phyloP scores from a whole-genome alignment of 2,113 vertebrate species.

The Megaptera novaeangliae region DNA sequence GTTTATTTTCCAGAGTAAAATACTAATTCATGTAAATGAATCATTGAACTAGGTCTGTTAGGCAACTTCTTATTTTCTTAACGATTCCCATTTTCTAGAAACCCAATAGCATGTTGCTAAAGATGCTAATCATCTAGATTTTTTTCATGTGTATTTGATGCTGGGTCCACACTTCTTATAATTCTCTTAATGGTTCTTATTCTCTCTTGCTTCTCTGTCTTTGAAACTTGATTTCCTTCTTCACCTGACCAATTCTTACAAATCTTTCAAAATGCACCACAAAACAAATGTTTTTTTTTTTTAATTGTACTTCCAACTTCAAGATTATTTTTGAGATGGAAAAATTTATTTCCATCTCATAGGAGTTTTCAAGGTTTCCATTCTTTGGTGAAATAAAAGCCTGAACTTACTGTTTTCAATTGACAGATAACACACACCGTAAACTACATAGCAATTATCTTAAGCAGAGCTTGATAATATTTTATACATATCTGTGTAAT shows the following conservation, averaged over 20 bases:
- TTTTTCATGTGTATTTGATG: not conserved
- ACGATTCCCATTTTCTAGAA: not conserved
- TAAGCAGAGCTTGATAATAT: not conserved
- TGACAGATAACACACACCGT: not conserved
- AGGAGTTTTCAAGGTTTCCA: not conserved
- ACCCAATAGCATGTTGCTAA: not conserved
- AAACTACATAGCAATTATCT: not conserved
- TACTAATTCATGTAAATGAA: not conserved
- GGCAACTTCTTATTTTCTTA: not conserved
- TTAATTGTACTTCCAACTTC: not conserved
- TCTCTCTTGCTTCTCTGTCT: not conserved
- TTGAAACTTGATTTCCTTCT: not conserved
- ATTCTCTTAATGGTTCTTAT: not conserved
- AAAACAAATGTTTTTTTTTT: not conserved
- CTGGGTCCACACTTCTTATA: rapidly evolving
- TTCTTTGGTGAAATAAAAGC: not conserved
- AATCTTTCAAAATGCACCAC: not conserved
- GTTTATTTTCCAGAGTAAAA: conserved; percentile 26
- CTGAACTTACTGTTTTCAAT: not conserved
- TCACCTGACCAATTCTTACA: not conserved
- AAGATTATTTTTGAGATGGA: not conserved
- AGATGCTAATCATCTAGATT: not conserved
- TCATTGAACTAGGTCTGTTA: not conserved
- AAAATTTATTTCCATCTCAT: not conserved
- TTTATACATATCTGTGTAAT: not conserved